Base-by-base conservation (phyloP, 53 echinoderm and acorn worm species). In the Arbacia lixula region DNA sequence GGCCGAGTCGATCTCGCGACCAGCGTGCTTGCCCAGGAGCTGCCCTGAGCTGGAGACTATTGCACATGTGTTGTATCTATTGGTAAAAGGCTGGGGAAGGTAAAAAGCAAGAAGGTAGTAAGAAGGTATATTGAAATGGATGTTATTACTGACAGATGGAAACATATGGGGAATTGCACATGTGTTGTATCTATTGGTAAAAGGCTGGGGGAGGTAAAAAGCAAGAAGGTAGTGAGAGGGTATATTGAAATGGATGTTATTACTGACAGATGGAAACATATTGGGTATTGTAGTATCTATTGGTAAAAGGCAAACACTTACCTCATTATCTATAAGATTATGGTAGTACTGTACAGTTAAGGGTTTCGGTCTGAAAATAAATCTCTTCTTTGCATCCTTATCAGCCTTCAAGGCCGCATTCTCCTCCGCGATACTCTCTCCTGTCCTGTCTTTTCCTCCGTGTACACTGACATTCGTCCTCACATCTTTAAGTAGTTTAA, bases 1-100 rank as follows among this genome's bases (percentile, higher is more conserved):
- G 0, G 71, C 71, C 12, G 72, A 72, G 62, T 85, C 85, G 17
- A 85, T 85, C 40, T 85, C 85, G 3, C 36, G 38, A 12, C 85
- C 85, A 22, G 73, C 57, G 12, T 58, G 37, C 38, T 85, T 85
- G 72, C 85, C 85, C 43, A 85, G 73, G 34, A 85, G 61, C 61
- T 85, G 85, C 4, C 85, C 85, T 1, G 85, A 85, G 12, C 85
- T 85, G 4, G 85, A 85, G 26, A 85, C 85, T 72, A 85, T 85
- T 85, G 85, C 85, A 85, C 85, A 85, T 58, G 57, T 72, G 30
- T 85, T 85, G 49, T 72, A 85, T 58, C 73, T 71, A 72, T 50
- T n/a, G 25, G 60, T 42, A 85, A 85, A 85, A 72, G 85, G 64
- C 85, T 85, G 36, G 35, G 25, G 20, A 55, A 31, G 35, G 26